Base-by-base conservation (phyloP, 2,888 invertebrate genomes). In the Plebejus anna region DNA sequence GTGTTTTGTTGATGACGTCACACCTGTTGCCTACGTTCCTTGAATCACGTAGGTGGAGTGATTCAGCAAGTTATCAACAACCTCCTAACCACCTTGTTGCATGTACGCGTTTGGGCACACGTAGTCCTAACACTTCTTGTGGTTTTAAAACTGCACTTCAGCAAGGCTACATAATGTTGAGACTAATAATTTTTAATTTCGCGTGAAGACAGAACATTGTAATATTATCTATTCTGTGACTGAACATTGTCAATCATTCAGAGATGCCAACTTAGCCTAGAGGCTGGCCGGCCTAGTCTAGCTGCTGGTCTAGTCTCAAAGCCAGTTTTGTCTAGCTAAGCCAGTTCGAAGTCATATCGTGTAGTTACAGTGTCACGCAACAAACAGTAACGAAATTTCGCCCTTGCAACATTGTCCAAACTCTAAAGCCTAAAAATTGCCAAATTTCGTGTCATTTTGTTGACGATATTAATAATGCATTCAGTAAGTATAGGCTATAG, bases 31-130 rank as follows among this genome's bases (percentile, higher is more conserved):
- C 61, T 61, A 61, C 61, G 28, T 11, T 28, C 11, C 11, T 61
- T 28, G 11, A 61, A 61, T 61, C 61, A 61, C 61, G 61, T 61
- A 61, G 61, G 28, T 61, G 28, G 61, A 28, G 28, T 61, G 61
- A 61, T 22, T 61, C 61, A 61, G 7, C 11, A 61, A 61, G 28
- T 61, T 28, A 61, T 61, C 61, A 11, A 4, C 61, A 9, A 3
- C 61, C 11, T 61, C 61, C 28, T 61, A 28, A 3, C 28, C 22
- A 22, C 28, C 22, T 61, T 61, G 61, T 61, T 22, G 61, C 22
- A 61, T 28, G 11, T 28, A 61, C 22, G 61, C 28, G 61, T 61
- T 28, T 4, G 4, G 59, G 61, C 11, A 28, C 61, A 61, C 61
- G 61, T 28, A 61, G 9, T 16, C 51, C 51, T 16, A 55, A 13